phyloP scores from a whole-genome alignment of 2,888 invertebrate genomes.

The Apotomis betuletana region DNA sequence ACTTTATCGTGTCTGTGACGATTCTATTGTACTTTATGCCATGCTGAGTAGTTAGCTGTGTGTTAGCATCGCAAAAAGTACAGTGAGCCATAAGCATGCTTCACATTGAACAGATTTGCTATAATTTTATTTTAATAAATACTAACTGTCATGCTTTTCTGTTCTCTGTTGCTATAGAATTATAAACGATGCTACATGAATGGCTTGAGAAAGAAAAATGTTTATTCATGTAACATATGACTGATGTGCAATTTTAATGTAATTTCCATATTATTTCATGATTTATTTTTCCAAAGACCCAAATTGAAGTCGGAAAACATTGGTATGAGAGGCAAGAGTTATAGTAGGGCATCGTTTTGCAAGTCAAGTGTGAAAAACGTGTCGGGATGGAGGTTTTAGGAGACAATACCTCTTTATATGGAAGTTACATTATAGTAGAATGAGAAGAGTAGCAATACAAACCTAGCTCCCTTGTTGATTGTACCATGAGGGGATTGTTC shows the following conservation, averaged over 20 bases:
- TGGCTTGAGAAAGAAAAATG: slow-evolving; percentile 5
- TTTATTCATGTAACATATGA: slow-evolving; percentile 31
- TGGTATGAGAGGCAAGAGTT: slow-evolving; percentile 41
- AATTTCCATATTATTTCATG: slow-evolving; percentile 65
- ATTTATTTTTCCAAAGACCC: slow-evolving; percentile 34
- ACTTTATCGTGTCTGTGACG: slow-evolving; percentile 24
- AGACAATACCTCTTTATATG: slow-evolving; percentile 54
- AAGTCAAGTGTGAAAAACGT: slow-evolving; percentile 15
- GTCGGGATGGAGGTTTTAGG: slow-evolving; percentile 55
- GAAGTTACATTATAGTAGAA: slow-evolving; percentile 65
- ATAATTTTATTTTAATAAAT: slow-evolving; percentile 23
- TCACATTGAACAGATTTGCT: slow-evolving; percentile 35
- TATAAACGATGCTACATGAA: slow-evolving; percentile 32
- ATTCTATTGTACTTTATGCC: slow-evolving; percentile 20
- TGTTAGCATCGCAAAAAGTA: slow-evolving; percentile 24
- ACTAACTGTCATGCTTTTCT: slow-evolving; percentile 30
- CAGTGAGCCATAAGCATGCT: slow-evolving; percentile 29
- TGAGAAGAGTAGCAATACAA: slow-evolving; percentile 26
- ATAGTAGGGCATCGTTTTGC: slow-evolving; percentile 13
- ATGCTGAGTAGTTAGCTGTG: slow-evolving; percentile 1
- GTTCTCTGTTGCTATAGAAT: slow-evolving; percentile 28
- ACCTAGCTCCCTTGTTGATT: slow-evolving; percentile 40
- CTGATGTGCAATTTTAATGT: slow-evolving; percentile 55
- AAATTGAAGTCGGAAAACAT: slow-evolving; percentile 20
- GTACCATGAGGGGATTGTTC: slow-evolving; percentile 77